Percentiles rank a stretch among this genome's conserved stretches.
Evolutionary conservation across 2,888 invertebrate genomes (phyloP).

Genomic region (Tanytarsus gracilentus): DNA sequence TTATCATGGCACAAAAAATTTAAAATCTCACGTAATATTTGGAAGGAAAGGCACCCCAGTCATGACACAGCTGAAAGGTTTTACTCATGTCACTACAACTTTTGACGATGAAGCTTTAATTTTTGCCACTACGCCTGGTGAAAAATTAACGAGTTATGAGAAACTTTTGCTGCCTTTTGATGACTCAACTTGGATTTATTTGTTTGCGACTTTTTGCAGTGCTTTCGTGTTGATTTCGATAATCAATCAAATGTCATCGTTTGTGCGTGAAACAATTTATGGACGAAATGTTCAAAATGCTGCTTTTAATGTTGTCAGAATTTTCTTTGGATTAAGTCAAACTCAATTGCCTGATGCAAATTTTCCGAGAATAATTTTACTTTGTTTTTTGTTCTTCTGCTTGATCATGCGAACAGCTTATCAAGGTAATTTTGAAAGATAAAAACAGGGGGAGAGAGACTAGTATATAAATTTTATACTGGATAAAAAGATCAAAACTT

Average conservation of each 20-base stretch:
- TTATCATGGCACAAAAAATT: too few relatives aligned
- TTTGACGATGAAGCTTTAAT: neutral
- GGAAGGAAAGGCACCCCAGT: too few relatives aligned
- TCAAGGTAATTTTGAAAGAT: neutral
- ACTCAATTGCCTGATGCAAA: neutral
- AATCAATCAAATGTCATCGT: neutral
- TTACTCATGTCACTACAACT: neutral
- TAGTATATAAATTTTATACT: too few relatives aligned
- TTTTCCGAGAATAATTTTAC: neutral
- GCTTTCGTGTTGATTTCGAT: neutral
- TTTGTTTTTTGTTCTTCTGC: neutral
- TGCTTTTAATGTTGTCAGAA: neutral
- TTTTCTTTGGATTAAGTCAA: neutral
- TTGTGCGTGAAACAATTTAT: neutral
- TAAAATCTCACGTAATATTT: too few relatives aligned
- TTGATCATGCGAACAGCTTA: neutral
- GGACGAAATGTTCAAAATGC: neutral
- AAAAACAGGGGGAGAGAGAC: too few relatives aligned
- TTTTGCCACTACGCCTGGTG: neutral
- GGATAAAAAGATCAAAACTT: too few relatives aligned
- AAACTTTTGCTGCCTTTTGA: neutral
- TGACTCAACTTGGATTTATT: neutral
- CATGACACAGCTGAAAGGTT: too few relatives aligned
- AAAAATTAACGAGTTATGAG: neutral
- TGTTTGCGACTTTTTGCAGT: neutral